Conservation (phyloP, 2,888 invertebrate species). For the Mesoligia furuncula region DNA sequence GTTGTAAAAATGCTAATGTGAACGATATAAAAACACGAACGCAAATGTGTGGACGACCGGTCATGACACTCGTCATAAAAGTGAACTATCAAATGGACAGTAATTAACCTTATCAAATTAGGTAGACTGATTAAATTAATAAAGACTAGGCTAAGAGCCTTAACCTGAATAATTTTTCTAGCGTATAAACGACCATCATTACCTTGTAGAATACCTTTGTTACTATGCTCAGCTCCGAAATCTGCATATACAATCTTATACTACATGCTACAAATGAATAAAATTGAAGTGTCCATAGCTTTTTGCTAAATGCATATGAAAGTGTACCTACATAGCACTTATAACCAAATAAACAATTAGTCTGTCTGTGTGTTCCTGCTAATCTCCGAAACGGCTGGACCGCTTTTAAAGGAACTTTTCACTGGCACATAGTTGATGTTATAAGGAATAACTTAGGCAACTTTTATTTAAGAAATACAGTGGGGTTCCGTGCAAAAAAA, state of each 20-base stretch:
- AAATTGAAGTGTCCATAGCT: not conserved
- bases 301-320: not conserved
- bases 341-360: not conserved
- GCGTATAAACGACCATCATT: not conserved
- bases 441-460: no score
- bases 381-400: no score
- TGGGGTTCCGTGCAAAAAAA: no score
- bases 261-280: not conserved
- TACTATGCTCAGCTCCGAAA: not conserved
- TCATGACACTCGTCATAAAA: slow-evolving; percentile 17
- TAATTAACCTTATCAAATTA: slow-evolving; percentile 47
- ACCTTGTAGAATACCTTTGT: not conserved
- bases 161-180: slow-evolving; percentile 22
- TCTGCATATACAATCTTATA: not conserved
- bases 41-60: not conserved
- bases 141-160: slow-evolving; percentile 18
- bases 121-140: slow-evolving; percentile 34
- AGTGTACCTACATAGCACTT: not conserved
- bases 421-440: no score
- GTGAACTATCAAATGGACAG: slow-evolving; percentile 17
- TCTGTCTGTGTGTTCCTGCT: no score
- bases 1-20: not conserved
- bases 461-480: no score
- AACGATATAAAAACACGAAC: slow-evolving; percentile 5
- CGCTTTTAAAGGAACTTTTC: no score